Percentiles rank a stretch among this genome's conserved stretches.
Conservation (phyloP, 2,113 vertebrate genomes). For the Colistium nudipinnis region DNA sequence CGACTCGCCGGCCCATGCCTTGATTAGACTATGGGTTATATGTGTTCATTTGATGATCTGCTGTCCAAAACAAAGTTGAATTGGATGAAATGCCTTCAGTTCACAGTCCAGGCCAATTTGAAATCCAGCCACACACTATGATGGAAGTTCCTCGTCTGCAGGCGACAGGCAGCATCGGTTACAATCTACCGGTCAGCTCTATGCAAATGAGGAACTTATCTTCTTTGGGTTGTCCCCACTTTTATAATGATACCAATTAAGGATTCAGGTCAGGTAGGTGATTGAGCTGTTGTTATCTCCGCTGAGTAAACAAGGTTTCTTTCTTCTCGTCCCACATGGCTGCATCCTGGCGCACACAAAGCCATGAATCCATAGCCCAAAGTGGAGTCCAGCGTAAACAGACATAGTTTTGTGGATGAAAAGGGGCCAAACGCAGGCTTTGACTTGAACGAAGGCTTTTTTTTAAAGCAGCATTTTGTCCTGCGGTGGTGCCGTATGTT, state of each 20-base stretch:
- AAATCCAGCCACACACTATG: conserved; percentile 26
- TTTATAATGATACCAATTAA: conserved; percentile 78
- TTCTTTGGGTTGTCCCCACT: conserved; percentile 55
- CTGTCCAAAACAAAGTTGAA: conserved; percentile 12
- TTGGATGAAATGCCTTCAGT: conserved; percentile 28
- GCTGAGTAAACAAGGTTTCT: conserved; percentile 77
- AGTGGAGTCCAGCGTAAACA: conserved; percentile 32
- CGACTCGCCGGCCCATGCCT: no score
- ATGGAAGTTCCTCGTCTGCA: conserved; percentile 44
- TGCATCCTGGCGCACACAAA: conserved; percentile 48
- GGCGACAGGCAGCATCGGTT: conserved; percentile 51
- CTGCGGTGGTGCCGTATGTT: conserved; percentile 15
- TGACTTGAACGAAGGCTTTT: conserved; percentile 26
- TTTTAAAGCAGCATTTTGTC: conserved; percentile 34
- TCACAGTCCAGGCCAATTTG: conserved; percentile 22
- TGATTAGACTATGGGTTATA: background rate
- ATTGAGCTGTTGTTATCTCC: conserved; percentile 78
- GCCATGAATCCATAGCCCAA: conserved; percentile 50
- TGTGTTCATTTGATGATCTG: background rate
- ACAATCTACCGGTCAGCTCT: conserved; percentile 43
- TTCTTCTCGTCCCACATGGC: conserved; percentile 63
- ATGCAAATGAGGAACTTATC: conserved; percentile 73
- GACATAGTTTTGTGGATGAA: conserved; percentile 24
- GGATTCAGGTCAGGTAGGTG: conserved; percentile 74
- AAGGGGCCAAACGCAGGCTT: conserved; percentile 2